phyloP scores from a whole-genome alignment of 2,888 invertebrate genomes.

The Chalcis sispes region DNA sequence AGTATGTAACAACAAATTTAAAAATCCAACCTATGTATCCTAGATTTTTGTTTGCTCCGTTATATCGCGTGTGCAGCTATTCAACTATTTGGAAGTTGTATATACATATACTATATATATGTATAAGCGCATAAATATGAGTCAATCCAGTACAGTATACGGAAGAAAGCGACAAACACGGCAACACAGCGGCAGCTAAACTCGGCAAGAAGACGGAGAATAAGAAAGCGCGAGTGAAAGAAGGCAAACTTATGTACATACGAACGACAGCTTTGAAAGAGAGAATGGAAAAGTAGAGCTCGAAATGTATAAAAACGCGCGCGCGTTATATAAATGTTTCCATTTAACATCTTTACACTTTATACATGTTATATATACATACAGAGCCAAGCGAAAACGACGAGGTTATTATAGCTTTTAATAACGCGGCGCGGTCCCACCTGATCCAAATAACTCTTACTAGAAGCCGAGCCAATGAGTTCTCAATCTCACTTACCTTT shows the following conservation, averaged over 20 bases:
- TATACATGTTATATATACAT: too few species aligned
- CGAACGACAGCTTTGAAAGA: background rate
- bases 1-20: constrained; percentile 5
- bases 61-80: background rate
- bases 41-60: constrained; percentile 28
- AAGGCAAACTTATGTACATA: constrained; percentile 5
- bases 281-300: background rate
- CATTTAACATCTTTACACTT: constrained; percentile 75
- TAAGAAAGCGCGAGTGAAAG: constrained; percentile 28
- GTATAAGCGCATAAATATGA: constrained; percentile 43
- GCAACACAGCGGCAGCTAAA: too few species aligned
- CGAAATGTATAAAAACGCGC: background rate
- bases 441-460: constrained; percentile 74
- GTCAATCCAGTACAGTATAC: constrained; percentile 17
- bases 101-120: background rate
- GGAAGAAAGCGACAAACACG: constrained; percentile 27
- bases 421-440: constrained; percentile 72
- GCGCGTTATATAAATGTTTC: constrained; percentile 70
- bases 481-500: constrained; percentile 63
- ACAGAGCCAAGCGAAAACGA: constrained; percentile 72
- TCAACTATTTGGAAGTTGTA: too few species aligned
- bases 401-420: constrained; percentile 74
- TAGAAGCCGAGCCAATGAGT: constrained; percentile 74
- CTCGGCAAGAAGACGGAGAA: constrained; percentile 37
- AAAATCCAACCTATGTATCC: constrained; percentile 34